Percentiles rank a stretch among this genome's conserved stretches.
Evolutionary conservation across 2,113 vertebrate genomes (phyloP).

Genomic region (Phrynocephalus versicolor): DNA sequence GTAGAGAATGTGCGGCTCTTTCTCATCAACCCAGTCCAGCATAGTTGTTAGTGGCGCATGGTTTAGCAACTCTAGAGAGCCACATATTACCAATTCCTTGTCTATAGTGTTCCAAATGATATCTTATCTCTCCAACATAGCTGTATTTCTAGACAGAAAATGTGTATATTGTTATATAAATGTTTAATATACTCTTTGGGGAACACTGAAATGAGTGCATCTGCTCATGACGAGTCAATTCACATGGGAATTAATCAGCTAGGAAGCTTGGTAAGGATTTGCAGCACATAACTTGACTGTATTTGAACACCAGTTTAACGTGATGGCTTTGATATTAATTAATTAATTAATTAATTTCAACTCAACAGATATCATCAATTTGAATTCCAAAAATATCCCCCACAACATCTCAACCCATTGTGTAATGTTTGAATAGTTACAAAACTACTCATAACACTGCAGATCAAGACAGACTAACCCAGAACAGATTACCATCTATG

Average conservation of each 20-base stretch:
- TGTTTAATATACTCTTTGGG: not conserved
- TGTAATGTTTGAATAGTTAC: constrained; percentile 15
- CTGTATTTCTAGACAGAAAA: not conserved
- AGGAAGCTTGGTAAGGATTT: not conserved
- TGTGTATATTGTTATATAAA: not conserved
- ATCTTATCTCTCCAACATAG: too few relatives aligned
- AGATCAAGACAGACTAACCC: constrained; percentile 7
- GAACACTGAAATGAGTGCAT: not conserved
- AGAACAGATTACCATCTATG: not conserved
- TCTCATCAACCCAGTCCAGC: too few relatives aligned
- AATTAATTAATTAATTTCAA: not conserved
- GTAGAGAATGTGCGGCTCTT: too few relatives aligned
- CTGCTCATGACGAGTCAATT: not conserved
- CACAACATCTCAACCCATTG: not conserved
- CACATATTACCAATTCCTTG: not conserved
- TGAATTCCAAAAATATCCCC: not conserved
- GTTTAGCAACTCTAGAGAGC: not conserved
- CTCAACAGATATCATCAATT: not conserved
- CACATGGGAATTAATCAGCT: not conserved
- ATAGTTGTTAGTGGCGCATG: too few relatives aligned
- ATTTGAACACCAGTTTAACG: not conserved
- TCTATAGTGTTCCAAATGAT: not conserved
- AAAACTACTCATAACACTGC: not conserved
- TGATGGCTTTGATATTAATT: not conserved
- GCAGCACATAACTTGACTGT: too few relatives aligned